A percentile compares a stretch with the other conserved stretches of the same genome.
Evolutionary conservation across 2,888 invertebrate genomes (phyloP).

Genomic region (Acanthosepion lycidas): DNA sequence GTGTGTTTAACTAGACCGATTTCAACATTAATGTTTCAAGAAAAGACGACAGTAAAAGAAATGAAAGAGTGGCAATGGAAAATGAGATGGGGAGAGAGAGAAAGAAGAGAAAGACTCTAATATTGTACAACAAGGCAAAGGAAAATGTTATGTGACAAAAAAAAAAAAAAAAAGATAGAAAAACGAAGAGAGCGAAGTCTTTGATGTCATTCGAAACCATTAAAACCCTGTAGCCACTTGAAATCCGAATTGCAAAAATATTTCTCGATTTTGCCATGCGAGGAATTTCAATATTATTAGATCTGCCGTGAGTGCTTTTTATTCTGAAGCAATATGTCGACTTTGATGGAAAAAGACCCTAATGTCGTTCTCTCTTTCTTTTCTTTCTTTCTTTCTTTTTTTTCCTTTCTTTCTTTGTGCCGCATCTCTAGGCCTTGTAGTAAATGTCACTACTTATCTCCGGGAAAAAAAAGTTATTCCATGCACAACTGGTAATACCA

Average conservation of each 20-base stretch:
- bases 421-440: background rate
- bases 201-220: background rate
- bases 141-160: too few species aligned
- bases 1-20: background rate
- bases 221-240: conserved; percentile 33
- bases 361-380: background rate
- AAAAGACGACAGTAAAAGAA: background rate
- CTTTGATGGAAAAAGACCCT: conserved; percentile 11
- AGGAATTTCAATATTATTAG: background rate
- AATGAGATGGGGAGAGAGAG: background rate
- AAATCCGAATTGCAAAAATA: conserved; percentile 20
- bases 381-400: background rate
- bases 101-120: background rate
- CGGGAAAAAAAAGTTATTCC: background rate
- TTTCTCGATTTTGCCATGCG: conserved; percentile 33
- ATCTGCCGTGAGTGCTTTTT: conserved; percentile 20
- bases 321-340: conserved; percentile 12
- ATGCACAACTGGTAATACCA: background rate
- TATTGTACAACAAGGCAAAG: too few species aligned
- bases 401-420: background rate
- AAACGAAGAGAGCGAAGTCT: background rate
- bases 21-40: background rate
- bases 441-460: background rate
- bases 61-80: background rate
- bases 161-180: too few species aligned